phyloP scores from a whole-genome alignment of 2,113 vertebrate species.

The Echinops telfairi region DNA sequence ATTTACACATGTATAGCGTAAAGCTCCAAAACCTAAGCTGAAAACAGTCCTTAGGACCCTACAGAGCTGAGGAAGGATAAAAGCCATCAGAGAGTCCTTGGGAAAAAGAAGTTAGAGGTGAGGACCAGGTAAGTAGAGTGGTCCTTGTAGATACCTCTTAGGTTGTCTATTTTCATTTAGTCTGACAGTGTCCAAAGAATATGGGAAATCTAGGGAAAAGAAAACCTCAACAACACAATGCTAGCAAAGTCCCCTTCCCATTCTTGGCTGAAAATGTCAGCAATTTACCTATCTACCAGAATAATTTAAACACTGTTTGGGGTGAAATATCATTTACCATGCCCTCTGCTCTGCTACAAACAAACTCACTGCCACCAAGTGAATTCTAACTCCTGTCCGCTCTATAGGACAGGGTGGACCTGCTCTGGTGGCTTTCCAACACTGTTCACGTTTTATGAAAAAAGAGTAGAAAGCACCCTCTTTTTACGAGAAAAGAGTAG shows the following conservation, averaged over 20 bases:
- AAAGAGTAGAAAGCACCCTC: too few relatives aligned
- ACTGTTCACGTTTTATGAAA: too few relatives aligned
- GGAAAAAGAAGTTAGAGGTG: not conserved
- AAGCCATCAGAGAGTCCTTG: fast-evolving
- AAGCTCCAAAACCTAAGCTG: not conserved
- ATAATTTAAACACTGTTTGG: conserved; percentile 7
- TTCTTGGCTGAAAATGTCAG: too few relatives aligned
- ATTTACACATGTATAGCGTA: not conserved
- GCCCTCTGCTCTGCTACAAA: not conserved
- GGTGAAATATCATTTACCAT: not conserved
- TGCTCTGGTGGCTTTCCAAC: too few relatives aligned
- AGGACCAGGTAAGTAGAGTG: not conserved
- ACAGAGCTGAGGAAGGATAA: not conserved
- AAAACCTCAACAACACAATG: not conserved
- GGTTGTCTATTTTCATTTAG: not conserved
- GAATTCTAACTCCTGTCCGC: too few relatives aligned
- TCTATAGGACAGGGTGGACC: too few relatives aligned
- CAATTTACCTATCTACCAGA: not conserved
- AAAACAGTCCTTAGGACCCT: not conserved
- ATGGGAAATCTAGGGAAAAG: not conserved
- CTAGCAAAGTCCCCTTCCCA: not conserved
- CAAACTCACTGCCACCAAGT: too few relatives aligned
- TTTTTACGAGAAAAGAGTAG: too few relatives aligned
- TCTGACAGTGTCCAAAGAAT: not conserved
- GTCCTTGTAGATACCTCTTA: not conserved